A percentile compares a stretch with the other conserved stretches of the same genome.
Evolutionary conservation across 2,797 vertebrate species (phyloP).

Genomic region (Trachurus trachurus): DNA sequence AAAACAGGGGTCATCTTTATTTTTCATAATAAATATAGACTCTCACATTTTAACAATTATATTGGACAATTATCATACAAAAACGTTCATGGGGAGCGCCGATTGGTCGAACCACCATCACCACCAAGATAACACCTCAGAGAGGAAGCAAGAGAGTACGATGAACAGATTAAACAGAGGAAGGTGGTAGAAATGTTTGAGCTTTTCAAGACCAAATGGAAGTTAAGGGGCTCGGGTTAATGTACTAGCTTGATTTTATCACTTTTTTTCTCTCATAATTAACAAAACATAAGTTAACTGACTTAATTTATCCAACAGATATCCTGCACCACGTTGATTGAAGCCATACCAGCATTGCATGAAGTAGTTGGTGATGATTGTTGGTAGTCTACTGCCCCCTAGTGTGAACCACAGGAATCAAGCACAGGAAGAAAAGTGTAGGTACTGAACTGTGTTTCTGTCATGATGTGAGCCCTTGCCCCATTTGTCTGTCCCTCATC

Average conservation of each 20-base stretch:
- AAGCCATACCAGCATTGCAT: not conserved
- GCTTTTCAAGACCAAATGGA: slow-evolving; percentile 1
- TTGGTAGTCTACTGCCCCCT: slow-evolving; percentile 71
- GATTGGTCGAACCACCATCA: slow-evolving; percentile 15
- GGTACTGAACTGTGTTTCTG: slow-evolving; percentile 15
- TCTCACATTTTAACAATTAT: slow-evolving; percentile 63
- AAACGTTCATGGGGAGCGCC: slow-evolving; percentile 25
- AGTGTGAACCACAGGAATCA: slow-evolving; percentile 54
- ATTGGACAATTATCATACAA: slow-evolving; percentile 59
- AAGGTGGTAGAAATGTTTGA: not conserved
- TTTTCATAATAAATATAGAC: slow-evolving; percentile 80
- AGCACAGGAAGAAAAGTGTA: not conserved
- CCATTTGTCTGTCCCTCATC: slow-evolving; percentile 17
- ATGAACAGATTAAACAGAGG: slow-evolving; percentile 8
- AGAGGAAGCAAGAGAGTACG: slow-evolving; percentile 3
- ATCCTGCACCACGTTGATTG: slow-evolving; percentile 6
- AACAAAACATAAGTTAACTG: slow-evolving; percentile 4
- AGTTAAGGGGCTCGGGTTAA: not conserved
- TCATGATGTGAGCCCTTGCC: slow-evolving; percentile 15
- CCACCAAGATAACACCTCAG: slow-evolving; percentile 14
- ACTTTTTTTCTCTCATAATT: not conserved
- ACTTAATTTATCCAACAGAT: not conserved
- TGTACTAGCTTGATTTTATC: not conserved
- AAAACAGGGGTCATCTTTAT: slow-evolving; percentile 62
- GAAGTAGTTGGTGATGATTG: slow-evolving; percentile 10